phyloP scores from a whole-genome alignment of 35 echinoderm and acorn worm species.

The Amphiura filiformis region DNA sequence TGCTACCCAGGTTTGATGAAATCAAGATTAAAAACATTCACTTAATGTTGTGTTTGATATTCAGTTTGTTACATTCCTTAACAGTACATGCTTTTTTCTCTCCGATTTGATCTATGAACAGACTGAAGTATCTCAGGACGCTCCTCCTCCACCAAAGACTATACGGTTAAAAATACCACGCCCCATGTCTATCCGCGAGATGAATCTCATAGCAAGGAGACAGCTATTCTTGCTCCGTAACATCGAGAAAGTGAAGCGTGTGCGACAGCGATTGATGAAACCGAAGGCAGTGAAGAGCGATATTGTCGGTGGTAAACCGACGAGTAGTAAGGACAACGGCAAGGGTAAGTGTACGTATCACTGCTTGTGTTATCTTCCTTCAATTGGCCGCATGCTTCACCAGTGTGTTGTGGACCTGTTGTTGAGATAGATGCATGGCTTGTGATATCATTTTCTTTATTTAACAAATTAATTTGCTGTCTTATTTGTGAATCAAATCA shows the following conservation, averaged over 20 bases:
- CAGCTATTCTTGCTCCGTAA: conserved; percentile 84
- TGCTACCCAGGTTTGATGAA: no score
- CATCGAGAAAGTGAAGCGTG: conserved; percentile 90
- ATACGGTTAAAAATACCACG: conserved; percentile 57
- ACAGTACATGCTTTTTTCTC: no score
- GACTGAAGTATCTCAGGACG: neutral
- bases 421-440: neutral
- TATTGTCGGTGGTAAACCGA: neutral
- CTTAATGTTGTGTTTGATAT: no score
- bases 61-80: no score
- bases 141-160: neutral
- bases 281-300: conserved; percentile 38
- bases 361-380: neutral
- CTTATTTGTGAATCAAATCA: no score
- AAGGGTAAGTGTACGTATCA: conserved; percentile 48
- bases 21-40: no score
- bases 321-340: conserved; percentile 31
- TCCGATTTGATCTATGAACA: no score
- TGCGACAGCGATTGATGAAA: conserved; percentile 57
- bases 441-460: neutral
- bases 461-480: no score
- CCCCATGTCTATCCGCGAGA: conserved; percentile 89
- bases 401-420: neutral
- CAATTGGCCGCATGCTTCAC: neutral
- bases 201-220: conserved; percentile 80